Base-by-base conservation (phyloP, 1,140 invertebrate species). In the Drosophila ercepeae region DNA sequence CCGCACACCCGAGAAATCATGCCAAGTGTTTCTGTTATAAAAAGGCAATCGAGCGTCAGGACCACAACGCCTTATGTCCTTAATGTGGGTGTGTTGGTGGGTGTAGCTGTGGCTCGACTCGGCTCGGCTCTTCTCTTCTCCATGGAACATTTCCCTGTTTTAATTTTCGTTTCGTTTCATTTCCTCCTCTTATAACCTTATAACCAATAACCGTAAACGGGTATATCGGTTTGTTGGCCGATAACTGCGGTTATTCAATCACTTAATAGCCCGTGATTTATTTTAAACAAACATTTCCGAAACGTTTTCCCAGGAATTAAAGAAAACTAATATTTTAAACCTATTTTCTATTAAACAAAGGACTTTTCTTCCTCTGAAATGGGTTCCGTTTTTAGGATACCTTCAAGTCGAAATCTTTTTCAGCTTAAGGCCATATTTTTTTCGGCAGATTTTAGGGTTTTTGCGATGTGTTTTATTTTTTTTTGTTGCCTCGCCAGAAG, bases 1-100 rank as follows among this genome's bases (percentile, higher is more conserved):
- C 48, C 21, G 29, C 32, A 29, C 16, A 29, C 41, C 29, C 32
- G 13, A 36, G 18, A 2, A 4, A 64, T 44, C 29, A 59, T 32
- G 45, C 51, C 70, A 74, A 82, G 63, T 78, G 69, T 39, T 32
- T 69, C 55, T 75, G 64, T 72, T 84, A 69, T 78, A 69, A 79
- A 78, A 74, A 79, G 79, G 75, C 75, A 84, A 84, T 84, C 81
- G 79, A 84, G 79, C 79, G 72, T 67, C 54, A 79, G 65, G 41
- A 64, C 42, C 39, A 29, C 32, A 54, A 42, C 49, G 36, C 36
- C 60, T 48, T 23, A 46, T 65, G 65, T 42, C 59, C 71, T 57
- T 65, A 41, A 75, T 57, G 63, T 52, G 55, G 46, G 41, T 52
- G 41, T 76, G 72, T 53, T 46, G 52, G 34, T 25, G 25, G 39